Conservation (phyloP, 2,113 vertebrate species). For the Mesembrinibis cayennensis region DNA sequence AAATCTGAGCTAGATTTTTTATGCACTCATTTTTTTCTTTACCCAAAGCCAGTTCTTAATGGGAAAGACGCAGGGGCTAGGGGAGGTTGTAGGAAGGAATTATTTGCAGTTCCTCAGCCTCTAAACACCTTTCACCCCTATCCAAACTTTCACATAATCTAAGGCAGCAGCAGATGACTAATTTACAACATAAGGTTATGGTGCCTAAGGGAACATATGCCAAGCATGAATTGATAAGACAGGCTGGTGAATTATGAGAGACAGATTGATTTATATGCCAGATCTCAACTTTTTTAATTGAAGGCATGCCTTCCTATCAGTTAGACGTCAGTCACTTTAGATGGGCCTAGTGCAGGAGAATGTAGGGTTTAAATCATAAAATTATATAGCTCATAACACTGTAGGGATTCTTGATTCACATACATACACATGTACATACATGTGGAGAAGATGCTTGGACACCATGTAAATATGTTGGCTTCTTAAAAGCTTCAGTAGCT, state of each 20-base stretch:
- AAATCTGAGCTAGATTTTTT: not conserved
- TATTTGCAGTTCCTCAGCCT: not conserved
- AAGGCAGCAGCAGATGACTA: not conserved
- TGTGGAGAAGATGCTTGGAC: not conserved
- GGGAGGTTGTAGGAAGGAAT: not conserved
- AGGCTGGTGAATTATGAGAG: constrained; percentile 11
- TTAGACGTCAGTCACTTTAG: not conserved
- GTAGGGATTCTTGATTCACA: not conserved
- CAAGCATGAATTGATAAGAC: not conserved
- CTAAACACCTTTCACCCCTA: not conserved
- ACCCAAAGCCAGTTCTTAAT: not conserved
- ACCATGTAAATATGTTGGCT: not conserved
- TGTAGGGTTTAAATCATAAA: not conserved
- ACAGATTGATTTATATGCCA: not conserved
- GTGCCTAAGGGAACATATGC: not conserved
- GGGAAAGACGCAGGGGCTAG: not conserved
- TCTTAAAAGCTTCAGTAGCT: not conserved
- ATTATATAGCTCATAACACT: not conserved
- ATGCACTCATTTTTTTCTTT: not conserved
- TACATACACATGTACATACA: too few relatives aligned
- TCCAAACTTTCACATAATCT: not conserved
- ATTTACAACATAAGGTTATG: not conserved
- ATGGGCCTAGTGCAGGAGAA: not conserved
- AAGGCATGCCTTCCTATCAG: not conserved
- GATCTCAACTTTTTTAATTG: not conserved